These are phyloP conservation scores for Dallia pectoralis DNA, from an alignment of 2,797 vertebrate genomes.

Conservation along the genomic window DNA sequence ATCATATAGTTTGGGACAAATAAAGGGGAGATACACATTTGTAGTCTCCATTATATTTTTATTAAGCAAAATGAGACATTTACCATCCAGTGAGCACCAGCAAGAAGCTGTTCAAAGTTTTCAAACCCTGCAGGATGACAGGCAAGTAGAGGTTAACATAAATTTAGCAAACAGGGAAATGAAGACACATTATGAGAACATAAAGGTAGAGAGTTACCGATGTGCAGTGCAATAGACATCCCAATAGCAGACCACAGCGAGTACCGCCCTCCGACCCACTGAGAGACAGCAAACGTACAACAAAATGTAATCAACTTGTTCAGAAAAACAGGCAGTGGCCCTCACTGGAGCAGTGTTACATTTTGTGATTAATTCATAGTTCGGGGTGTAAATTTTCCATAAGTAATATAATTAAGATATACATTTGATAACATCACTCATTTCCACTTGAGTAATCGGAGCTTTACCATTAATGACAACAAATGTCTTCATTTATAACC, in stretches of 20 bases:
- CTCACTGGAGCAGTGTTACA: not conserved
- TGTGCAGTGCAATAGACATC: conserved; percentile 92
- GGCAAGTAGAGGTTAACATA: no score
- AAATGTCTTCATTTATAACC: no score
- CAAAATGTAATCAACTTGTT: conserved; percentile 47
- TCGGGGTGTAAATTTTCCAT: no score
- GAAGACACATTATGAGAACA: not conserved
- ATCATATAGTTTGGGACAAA: not conserved
- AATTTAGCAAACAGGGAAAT: not conserved
- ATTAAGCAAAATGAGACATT: conserved; percentile 31
- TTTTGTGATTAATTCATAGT: not conserved
- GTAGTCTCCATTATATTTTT: not conserved
- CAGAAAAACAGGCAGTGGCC: not conserved
- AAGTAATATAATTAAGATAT: no score
- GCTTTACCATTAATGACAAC: no score
- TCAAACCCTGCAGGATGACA: conserved; percentile 81
- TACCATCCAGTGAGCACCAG: conserved; percentile 98
- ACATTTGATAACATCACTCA: no score
- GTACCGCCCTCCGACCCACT: conserved; percentile 98
- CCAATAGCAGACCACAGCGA: conserved; percentile 98
- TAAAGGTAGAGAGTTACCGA: conserved; percentile 77
- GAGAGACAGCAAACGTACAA: conserved; percentile 61
- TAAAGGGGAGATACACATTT: not conserved
- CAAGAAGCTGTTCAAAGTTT: conserved; percentile 90
- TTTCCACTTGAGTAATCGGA: no score